Evolutionary conservation across 2,888 invertebrate species (phyloP).

Genomic region (Acanthosepion lycidas): DNA sequence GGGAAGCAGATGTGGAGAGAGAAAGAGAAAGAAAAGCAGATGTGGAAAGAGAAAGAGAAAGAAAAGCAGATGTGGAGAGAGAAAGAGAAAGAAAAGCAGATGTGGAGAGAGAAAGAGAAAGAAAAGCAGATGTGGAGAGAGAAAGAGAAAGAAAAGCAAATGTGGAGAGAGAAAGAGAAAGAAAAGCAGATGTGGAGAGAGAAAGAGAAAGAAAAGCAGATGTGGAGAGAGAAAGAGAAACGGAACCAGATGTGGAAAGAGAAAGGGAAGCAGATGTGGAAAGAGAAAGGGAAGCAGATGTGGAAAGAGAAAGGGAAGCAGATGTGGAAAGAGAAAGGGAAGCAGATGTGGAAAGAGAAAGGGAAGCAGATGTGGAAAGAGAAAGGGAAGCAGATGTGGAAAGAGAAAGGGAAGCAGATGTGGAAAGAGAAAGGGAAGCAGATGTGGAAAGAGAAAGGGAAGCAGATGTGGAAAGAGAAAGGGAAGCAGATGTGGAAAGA

Average conservation of each 20-base stretch:
- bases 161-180: rapidly evolving
- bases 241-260: too few relatives aligned
- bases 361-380: background rate
- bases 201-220: background rate
- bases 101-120: rapidly evolving
- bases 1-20: background rate
- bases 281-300: background rate
- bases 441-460: rapidly evolving
- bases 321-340: background rate
- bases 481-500: background rate
- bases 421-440: background rate
- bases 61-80: too few relatives aligned
- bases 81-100: background rate
- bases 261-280: background rate
- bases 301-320: too few relatives aligned
- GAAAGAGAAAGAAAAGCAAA: background rate
- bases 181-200: background rate
- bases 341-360: background rate
- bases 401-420: background rate
- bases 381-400: background rate
- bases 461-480: background rate
- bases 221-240: too few relatives aligned
- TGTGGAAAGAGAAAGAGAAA: too few relatives aligned
- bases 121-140: background rate
- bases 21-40: background rate